Evolutionary conservation across 2,113 vertebrate species (phyloP).

Genomic region (Apteryx mantelli): DNA sequence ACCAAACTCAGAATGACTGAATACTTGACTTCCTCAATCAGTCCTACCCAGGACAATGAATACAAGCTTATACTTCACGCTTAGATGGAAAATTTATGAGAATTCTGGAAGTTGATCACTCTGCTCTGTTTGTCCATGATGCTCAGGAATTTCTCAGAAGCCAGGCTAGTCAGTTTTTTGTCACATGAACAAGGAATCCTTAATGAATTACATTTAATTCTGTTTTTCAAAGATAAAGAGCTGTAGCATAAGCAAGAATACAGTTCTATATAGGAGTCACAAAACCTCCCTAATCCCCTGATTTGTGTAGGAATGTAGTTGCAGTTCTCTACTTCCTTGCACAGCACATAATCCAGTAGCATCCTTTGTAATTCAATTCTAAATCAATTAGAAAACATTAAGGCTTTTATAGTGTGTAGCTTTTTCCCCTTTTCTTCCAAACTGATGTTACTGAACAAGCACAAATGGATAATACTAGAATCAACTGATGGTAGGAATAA

Average conservation of each 20-base stretch:
- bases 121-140: not conserved
- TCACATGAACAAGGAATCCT: not conserved
- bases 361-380: not conserved
- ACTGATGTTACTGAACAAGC: not conserved
- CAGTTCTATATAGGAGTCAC: not conserved
- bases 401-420: not conserved
- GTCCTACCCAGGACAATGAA: not conserved
- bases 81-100: not conserved
- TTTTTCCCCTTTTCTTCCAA: not conserved
- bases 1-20: not conserved
- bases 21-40: not conserved
- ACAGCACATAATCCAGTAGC: not conserved
- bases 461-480: not conserved
- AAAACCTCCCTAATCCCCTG: not conserved
- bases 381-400: not conserved
- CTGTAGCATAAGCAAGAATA: not conserved
- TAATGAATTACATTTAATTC: not conserved
- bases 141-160: not conserved
- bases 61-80: not conserved
- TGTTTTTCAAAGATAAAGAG: not conserved
- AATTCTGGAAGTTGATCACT: not conserved
- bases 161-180: accelerated
- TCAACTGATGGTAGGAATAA: not conserved
- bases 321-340: not conserved
- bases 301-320: not conserved